Percentiles rank a stretch among this genome's conserved stretches.
These are phyloP conservation scores for Balanococcus diminutus DNA, from an alignment of 2,888 invertebrate genomes.

Conservation along the genomic window DNA sequence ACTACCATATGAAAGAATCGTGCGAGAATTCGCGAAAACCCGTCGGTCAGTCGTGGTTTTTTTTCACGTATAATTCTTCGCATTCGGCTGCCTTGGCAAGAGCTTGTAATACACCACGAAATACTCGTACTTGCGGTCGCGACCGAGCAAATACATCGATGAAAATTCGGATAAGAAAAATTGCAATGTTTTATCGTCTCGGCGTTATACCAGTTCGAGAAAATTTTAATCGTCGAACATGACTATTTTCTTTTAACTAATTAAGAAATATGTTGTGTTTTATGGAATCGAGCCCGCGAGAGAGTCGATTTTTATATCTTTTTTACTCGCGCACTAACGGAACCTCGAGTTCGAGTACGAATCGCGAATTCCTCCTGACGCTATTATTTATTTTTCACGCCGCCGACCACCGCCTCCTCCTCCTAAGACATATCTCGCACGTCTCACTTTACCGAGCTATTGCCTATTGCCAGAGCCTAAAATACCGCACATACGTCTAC, in stretches of 20 bases:
- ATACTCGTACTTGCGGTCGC: not conserved
- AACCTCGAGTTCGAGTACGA: not conserved
- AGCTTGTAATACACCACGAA: constrained; percentile 20
- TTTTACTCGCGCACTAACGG: too few relatives aligned
- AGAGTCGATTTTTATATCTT: constrained; percentile 27
- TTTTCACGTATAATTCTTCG: constrained; percentile 22
- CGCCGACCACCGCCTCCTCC: not conserved
- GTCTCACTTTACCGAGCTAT: not conserved
- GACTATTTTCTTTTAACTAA: constrained; percentile 37
- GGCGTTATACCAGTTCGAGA: constrained; percentile 19
- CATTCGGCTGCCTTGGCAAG: constrained; percentile 12
- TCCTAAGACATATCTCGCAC: not conserved
- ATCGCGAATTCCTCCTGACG: not conserved
- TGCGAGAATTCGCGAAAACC: constrained; percentile 55
- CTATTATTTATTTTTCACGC: constrained; percentile 27
- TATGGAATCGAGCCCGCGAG: constrained; percentile 22
- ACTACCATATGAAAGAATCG: constrained; percentile 41
- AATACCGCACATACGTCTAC: not conserved
- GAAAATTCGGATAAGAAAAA: constrained; percentile 55
- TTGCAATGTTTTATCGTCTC: constrained; percentile 40
- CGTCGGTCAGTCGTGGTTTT: constrained; percentile 36
- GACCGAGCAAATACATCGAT: constrained; percentile 43
- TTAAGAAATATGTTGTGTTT: constrained; percentile 43
- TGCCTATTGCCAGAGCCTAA: not conserved
- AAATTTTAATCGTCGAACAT: constrained; percentile 53